Percentiles rank a stretch among this genome's conserved stretches.
These are phyloP conservation scores for Sipha maydis DNA, from an alignment of 2,888 invertebrate species.

Conservation along the genomic window DNA sequence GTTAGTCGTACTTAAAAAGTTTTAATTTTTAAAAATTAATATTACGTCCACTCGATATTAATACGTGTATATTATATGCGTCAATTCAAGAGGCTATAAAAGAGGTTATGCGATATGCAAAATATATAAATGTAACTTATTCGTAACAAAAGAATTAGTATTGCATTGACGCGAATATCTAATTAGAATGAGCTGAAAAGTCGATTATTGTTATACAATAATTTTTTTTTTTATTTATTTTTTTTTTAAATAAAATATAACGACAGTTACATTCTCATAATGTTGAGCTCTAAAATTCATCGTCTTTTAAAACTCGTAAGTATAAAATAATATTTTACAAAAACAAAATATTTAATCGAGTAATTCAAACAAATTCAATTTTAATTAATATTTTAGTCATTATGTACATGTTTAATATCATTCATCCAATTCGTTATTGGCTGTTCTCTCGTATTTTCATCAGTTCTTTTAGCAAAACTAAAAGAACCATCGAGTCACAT, in stretches of 20 bases:
- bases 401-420: slow-evolving; percentile 27
- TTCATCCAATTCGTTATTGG: slow-evolving; percentile 3
- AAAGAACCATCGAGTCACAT: slow-evolving; percentile 21
- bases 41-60: background rate
- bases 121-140: slow-evolving; percentile 12
- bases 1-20: background rate
- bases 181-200: slow-evolving; percentile 2
- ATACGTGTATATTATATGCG: background rate
- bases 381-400: background rate
- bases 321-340: background rate
- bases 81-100: slow-evolving; percentile 22
- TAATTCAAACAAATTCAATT: background rate
- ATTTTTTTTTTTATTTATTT: background rate
- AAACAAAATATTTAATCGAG: background rate
- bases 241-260: background rate
- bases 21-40: background rate
- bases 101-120: slow-evolving; percentile 11
- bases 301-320: slow-evolving; percentile 33
- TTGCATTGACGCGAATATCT: background rate
- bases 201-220: background rate
- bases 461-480: slow-evolving; percentile 38
- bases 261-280: background rate
- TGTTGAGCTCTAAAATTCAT: background rate
- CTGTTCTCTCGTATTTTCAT: slow-evolving; percentile 14
- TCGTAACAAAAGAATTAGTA: background rate